Percentiles rank a stretch among this genome's conserved stretches.
These are phyloP conservation scores for Micropoecilia bifurca DNA, from an alignment of 2,797 vertebrate species.

Conservation along the genomic window DNA sequence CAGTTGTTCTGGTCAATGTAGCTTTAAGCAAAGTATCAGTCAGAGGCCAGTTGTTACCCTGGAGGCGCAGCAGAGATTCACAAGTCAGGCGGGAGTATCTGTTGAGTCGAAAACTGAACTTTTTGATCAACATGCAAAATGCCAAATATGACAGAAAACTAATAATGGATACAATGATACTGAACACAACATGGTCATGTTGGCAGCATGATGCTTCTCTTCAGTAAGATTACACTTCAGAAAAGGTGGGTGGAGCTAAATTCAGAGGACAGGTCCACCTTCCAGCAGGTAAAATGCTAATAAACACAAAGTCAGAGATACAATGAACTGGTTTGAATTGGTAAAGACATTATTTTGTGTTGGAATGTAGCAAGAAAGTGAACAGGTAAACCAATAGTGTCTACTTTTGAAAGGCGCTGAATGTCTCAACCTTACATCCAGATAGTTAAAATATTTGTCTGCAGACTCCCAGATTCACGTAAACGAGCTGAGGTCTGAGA, in stretches of 20 bases:
- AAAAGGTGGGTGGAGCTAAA: no score
- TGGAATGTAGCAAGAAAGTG: neutral
- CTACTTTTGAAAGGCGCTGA: neutral
- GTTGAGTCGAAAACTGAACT: neutral
- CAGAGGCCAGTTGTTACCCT: neutral
- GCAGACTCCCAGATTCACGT: neutral
- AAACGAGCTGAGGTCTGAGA: neutral
- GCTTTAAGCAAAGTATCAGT: neutral
- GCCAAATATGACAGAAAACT: neutral
- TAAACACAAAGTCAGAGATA: neutral
- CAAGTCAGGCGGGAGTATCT: neutral
- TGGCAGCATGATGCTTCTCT: neutral
- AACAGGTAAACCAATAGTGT: neutral
- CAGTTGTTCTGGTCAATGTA: neutral
- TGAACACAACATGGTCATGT: neutral
- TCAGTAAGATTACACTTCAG: no score
- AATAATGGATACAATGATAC: neutral
- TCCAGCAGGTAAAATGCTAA: neutral
- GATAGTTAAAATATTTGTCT: neutral
- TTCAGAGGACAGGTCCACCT: neutral
- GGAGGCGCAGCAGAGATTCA: neutral
- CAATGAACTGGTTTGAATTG: neutral
- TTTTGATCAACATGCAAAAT: neutral
- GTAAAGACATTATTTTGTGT: neutral
- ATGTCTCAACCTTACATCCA: neutral